These are phyloP conservation scores for Cyanoliseus patagonus DNA, from an alignment of 2,113 vertebrate species.

Conservation along the genomic window DNA sequence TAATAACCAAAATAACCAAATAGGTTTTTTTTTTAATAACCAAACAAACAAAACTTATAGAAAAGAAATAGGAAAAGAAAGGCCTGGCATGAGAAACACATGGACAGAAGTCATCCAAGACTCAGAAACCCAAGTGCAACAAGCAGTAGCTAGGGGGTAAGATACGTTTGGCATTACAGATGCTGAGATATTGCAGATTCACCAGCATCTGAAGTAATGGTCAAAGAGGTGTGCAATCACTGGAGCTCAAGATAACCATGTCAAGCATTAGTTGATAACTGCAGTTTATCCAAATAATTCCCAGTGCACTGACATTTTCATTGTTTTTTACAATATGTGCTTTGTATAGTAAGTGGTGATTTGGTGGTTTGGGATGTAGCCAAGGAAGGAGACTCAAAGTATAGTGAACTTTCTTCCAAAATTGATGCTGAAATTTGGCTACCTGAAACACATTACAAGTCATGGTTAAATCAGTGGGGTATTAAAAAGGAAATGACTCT, in stretches of 20 bases:
- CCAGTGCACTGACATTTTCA: background rate
- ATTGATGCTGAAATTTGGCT: constrained; percentile 69
- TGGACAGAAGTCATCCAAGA: background rate
- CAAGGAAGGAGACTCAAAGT: constrained; percentile 26
- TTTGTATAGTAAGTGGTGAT: constrained; percentile 53
- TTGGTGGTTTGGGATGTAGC: constrained; percentile 56
- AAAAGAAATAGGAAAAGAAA: background rate
- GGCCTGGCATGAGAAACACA: background rate
- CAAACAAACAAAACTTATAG: background rate
- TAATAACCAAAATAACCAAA: background rate
- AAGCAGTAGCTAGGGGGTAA: background rate
- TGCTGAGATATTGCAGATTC: background rate
- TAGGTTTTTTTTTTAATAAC: background rate
- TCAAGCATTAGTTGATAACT: background rate
- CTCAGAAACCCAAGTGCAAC: background rate
- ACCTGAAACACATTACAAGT: constrained; percentile 67
- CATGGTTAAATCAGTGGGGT: constrained; percentile 56
- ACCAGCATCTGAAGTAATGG: background rate
- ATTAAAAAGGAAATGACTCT: constrained; percentile 69
- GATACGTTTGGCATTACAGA: background rate
- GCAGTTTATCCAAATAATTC: background rate
- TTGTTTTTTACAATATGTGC: constrained; percentile 11
- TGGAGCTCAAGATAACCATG: background rate
- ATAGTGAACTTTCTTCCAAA: constrained; percentile 50
- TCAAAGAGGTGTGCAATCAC: background rate